Base-by-base conservation (phyloP, 2,888 invertebrate species). In the Leptodirus hochenwartii region DNA sequence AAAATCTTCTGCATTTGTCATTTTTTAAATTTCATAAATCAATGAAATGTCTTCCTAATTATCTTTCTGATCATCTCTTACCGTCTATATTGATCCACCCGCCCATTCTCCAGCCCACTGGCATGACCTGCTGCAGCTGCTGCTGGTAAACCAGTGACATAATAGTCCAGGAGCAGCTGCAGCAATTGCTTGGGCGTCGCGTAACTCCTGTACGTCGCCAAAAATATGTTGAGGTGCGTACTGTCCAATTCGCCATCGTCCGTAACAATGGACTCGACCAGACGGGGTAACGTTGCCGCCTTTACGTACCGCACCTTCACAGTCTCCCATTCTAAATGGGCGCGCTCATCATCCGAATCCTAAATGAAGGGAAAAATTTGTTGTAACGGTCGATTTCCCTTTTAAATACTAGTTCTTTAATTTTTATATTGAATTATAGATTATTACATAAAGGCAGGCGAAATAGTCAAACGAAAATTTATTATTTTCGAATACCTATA, bases 251-350 rank as follows among this genome's bases (percentile, higher is more conserved):
- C 91, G 25, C 93, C 93, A 47, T 88, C 82, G 53, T 91, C 91
- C 32, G 87, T 85, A 37, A 87, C 82, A 42, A 95, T 62, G 34
- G 87, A 84, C 57, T 93, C 93, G 33, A 98, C 88, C 39, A 98
- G 67, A 45, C 81, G 76, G 49, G 85, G 80, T 42, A 96, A 69
- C 3, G 93, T 90, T 32, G 93, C 98, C 10, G 93, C 93, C 61
- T 95, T 95, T 41, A 98, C 74, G 51, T 90, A 84, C 35, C 88
- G 75, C 37, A 93, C 88, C 39, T 88, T 72, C 39, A 93, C 88
- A 22, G 91, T 93, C 62, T 95, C 93, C 98, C 98, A 98, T 71
- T 96, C 95, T 53, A 98, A 61, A 54, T 95, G 91, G 28, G 88
- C 87, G 43, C 88, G 87, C 59, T 85, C 85, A 58, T 84, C 84